Evolutionary conservation across 2,888 invertebrate genomes (phyloP), one percentile per base, ranked within the genome.

Genomic region (Frankliniella fusca): DNA sequence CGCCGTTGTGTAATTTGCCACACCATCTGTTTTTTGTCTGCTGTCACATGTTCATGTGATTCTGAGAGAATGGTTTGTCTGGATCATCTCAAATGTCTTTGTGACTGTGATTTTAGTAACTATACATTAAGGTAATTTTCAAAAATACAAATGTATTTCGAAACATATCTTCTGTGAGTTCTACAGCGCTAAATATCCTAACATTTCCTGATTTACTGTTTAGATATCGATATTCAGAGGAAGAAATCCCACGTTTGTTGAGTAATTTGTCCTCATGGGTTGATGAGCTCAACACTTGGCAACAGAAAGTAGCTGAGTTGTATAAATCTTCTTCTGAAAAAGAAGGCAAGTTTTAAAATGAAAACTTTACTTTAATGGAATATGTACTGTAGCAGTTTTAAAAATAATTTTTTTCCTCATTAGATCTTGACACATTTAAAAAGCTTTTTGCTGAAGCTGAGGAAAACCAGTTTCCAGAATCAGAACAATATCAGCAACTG

Each of bases 391-490:
- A 80, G 86, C 86, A 11, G 49, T 54, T 76, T 27, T 0, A 81
- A 11, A 80, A 1, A 80, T 23, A 80, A 3, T 48, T 80, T 15
- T 48, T 83, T 61, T 38, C 5, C 12, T 50, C 49, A 76, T 89
- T 92, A 79, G 94, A 93, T 65, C 87, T 95, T 65, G 88, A 88
- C 1, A 93, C 94, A 83, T 87, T 96, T 80, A 93, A 93, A 86
- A 92, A 92, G 54, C 87, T 95, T 61, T 88, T 94, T 81, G 91
- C 91, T 80, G 94, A 94, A 87, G 95, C 95, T 0, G 92, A 93
- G 85, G 91, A 91, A 61, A 94, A 94, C 85, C 93, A 93, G 85
- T 95, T 94, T 86, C 95, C 95, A 0, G 91, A 91, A 80, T 91
- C 91, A 18, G 89, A 91, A 50, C 86, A 91, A 20, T 88, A 91